Base-by-base conservation (phyloP, 2,113 vertebrate genomes). In the Vombatus ursinus region DNA sequence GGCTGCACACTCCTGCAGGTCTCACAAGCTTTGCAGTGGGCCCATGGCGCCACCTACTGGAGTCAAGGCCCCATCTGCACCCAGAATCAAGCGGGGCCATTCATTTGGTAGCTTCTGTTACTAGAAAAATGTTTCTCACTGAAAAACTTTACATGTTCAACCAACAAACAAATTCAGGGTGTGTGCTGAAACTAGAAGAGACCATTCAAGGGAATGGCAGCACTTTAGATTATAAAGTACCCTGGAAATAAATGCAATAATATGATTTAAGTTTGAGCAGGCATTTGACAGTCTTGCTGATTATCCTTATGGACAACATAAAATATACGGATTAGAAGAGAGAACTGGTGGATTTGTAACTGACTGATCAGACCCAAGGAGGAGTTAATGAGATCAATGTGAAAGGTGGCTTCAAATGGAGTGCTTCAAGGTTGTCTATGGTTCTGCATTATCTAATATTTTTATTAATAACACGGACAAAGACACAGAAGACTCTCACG, bases 11-110 rank as follows among this genome's bases (percentile, higher is more conserved):
- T 16, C 14, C 61, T 68, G 31, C 28, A 68, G 57, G 90, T 48
- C 48, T 19, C 1, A 12, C 23, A 0, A 44, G 14, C 89, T 92
- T 26, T 25, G 19, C 53, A 0, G 0, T 7, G 94, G 48, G 94
- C 94, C 95, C 52, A 28, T 91, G 92, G 97, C 97, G 90, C 98
- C 98, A 98, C 3, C 98, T 98, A 22, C 95, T 96, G 98, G 98
- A 52, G 37, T 3, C 47, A 57, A 7, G 54, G 52, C n/a, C 2
- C 0, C 90, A 96, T 50, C 77, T 51, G 22, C 61, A 92, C 68
- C 93, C 10, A 48, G 92, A 77, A n/a, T 19, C 61, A 77, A 77
- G n/a, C 6, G 2, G 28, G 57, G 11, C 31, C 57, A 68, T 68
- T 68, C 31, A 68, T 68, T 61, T 61, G 28, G 8, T 57, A 68